These are phyloP conservation scores for Mesocentrotus franciscanus DNA, from an alignment of 53 echinoderm and acorn worm genomes.

Conservation along the genomic window DNA sequence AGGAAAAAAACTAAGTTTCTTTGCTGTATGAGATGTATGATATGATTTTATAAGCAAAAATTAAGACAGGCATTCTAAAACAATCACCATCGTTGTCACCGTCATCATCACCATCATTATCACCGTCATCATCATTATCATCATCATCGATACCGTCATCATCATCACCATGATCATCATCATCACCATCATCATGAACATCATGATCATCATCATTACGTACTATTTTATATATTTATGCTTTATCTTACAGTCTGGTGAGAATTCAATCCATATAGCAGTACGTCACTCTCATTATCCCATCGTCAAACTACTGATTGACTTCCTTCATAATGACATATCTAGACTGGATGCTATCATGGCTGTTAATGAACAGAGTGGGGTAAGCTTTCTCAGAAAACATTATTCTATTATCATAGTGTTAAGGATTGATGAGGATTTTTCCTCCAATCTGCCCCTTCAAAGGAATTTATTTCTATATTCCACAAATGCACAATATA, in stretches of 20 bases:
- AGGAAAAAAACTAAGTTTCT: no score
- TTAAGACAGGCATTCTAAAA: background rate
- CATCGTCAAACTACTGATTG: conserved; percentile 86
- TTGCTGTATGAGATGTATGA: no score
- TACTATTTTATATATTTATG: background rate
- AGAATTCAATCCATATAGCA: conserved; percentile 94
- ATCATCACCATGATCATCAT: background rate
- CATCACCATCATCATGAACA: background rate
- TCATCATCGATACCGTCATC: background rate
- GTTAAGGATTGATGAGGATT: background rate
- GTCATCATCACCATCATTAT: background rate
- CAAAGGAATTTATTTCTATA: no score
- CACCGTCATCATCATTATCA: background rate
- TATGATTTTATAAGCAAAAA: no score
- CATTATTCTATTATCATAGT: background rate
- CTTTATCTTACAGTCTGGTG: conserved; percentile 67
- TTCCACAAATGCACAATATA: no score
- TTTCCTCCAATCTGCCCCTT: no score
- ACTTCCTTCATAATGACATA: conserved; percentile 88
- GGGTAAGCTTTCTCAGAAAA: conserved; percentile 69
- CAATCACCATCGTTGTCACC: background rate
- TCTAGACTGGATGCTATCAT: conserved; percentile 90
- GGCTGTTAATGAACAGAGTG: conserved; percentile 95
- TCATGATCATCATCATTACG: background rate
- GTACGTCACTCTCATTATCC: conserved; percentile 87